Evolutionary conservation across 2,797 vertebrate genomes (phyloP), one percentile per base, ranked within the genome.

Genomic region (Sebastes nivosus): DNA sequence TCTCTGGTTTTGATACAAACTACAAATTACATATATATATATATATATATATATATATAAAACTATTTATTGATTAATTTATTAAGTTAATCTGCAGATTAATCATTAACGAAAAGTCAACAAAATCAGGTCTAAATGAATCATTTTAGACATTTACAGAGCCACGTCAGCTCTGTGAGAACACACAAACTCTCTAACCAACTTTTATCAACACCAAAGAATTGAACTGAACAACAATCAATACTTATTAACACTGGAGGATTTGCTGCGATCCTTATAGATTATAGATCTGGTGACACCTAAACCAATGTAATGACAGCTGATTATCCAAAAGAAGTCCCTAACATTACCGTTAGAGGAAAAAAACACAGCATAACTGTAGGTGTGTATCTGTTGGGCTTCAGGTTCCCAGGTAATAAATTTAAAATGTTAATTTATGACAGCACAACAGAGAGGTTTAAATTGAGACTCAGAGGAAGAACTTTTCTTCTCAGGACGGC

Each of bases 321-420:
- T 13, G 27, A 30, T 52, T 1, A 52, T 12, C 2, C 7, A 67
- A 34, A 68, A 55, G 22, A 70, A 59, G 34, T 9, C 69, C 18
- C 24, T 27, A 20, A 70, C 14, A 25, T 71, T 42, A 42, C 24
- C 36, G 4, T 16, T 42, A 42, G n/a, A 32, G 16, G 16, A n/a
- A 13, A 63, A 63, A 29, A 58, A 36, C 4, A 3, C 30, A 3
- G 2, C 16, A 29, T 64, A 9, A 6, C 64, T 73, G 67, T 34
- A 85, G 81, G 83, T 85, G 79, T 87, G 65, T 72, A 34, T 84
- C 60, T 64, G 25, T 61, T 9, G 8, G 54, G 55, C 66, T 42
- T 67, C 59, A 69, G 69, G 85, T 93, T 93, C 92, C 90, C 93
- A 93, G 77, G 89, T 91, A 27, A 87, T 94, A 92, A 94, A 94